phyloP scores from a whole-genome alignment of 2,888 invertebrate species.

The Microctonus hyperodae region DNA sequence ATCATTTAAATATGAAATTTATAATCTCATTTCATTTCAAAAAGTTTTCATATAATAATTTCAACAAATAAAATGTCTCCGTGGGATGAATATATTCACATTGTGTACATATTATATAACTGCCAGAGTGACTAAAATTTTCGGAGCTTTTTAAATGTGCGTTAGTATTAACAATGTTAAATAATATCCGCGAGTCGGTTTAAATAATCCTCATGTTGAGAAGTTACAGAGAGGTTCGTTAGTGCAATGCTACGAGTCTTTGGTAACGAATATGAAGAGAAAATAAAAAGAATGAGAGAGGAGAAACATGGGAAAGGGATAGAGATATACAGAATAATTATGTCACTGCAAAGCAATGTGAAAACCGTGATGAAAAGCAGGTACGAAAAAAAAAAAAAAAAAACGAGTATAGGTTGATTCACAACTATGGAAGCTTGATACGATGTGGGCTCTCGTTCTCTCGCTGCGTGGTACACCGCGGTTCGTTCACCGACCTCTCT shows the following conservation, averaged over 20 bases:
- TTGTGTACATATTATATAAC: neutral
- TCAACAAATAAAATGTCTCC: neutral
- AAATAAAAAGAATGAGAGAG: neutral
- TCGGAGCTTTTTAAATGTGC: neutral
- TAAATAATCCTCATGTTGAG: neutral
- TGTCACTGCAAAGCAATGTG: neutral
- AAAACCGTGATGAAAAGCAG: neutral
- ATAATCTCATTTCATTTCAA: neutral
- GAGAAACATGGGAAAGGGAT: neutral
- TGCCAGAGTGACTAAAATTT: neutral
- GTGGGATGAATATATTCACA: neutral
- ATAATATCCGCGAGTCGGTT: neutral
- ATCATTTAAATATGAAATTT: neutral
- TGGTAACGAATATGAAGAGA: neutral
- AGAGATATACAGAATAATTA: neutral
- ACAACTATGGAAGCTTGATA: slow-evolving; percentile 8
- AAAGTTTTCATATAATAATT: neutral
- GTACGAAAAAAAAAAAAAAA: neutral
- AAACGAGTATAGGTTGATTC: neutral
- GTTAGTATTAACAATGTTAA: neutral
- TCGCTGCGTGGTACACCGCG: slow-evolving; percentile 18
- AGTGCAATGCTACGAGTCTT: slow-evolving; percentile 10
- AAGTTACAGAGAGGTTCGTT: slow-evolving; percentile 16
- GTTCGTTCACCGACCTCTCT: slow-evolving; percentile 28
- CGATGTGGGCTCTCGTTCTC: slow-evolving; percentile 3